Base-by-base conservation (phyloP, 2,797 vertebrate genomes). In the Dermochelys coriacea region DNA sequence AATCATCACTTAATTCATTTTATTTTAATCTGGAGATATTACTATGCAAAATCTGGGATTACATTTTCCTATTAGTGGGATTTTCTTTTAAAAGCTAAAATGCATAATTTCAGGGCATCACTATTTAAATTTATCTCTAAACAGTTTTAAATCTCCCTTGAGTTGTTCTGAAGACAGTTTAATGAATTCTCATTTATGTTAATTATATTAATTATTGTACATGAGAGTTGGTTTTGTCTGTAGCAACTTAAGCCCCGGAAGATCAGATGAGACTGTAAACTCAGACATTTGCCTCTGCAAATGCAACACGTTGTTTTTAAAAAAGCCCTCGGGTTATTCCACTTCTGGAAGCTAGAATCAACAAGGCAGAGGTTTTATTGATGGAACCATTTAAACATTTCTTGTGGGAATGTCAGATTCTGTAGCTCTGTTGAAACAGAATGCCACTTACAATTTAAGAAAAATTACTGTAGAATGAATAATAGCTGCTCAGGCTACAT, bases 391-490 rank as follows among this genome's bases (percentile, higher is more conserved):
- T 91, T 96, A 93, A 84, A 92, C 75, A 95, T 93, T 95, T 96
- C 92, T 95, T 86, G 59, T 94, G 96, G 94, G 95, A 95, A 84
- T 91, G 92, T 61, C 84, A 90, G 47, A 21, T 7, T 3, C 27
- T 89, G 0, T 3, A 97, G 81, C 5, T 1, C 49, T 85, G 84
- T 84, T 95, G 92, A 96, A 95, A 94, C 27, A 94, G 61, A 95
- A 94, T 96, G 83, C 68, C 90, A 85, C 92, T 96, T 95, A 92
- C 5, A 88, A 79, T 96, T 93, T 85, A 96, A 95, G 80, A 96
- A 97, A 98, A 96, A 95, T 91, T 91, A 80, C 86, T 92, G 95
- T 95, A 91, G 89, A 96, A 96, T 95, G 93, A 97, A 97, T 97
- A 97, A 95, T 96, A 89, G 57, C 80, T 96, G 84, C 64, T 96